Conservation (phyloP, 2,888 invertebrate species). For the Tipula vernalis region DNA sequence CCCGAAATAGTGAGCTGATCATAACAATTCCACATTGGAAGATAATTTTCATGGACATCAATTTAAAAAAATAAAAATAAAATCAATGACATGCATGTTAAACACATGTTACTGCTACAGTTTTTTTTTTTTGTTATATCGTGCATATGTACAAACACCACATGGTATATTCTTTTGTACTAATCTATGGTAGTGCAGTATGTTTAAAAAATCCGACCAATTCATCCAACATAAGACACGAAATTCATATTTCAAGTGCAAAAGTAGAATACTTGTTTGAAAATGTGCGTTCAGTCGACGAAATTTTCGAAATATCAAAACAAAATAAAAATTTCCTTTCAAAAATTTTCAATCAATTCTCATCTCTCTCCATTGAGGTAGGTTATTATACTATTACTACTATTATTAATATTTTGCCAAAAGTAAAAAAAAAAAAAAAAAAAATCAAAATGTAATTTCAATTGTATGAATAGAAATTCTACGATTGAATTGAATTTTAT, state of each 20-base stretch:
- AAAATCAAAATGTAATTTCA: not conserved
- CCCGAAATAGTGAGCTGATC: not conserved
- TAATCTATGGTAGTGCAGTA: not conserved
- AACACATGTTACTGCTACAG: not conserved
- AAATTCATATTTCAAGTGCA: not conserved
- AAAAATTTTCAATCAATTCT: not conserved
- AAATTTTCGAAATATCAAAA: not conserved
- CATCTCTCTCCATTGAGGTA: not conserved
- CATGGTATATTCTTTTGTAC: not conserved
- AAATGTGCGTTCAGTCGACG: not conserved
- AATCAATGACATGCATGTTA: not conserved
- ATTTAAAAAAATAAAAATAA: not conserved
- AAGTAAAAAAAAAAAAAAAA: no score
- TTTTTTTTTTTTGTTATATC: not conserved
- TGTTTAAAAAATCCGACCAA: not conserved
- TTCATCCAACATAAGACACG: not conserved
- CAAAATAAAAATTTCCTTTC: not conserved
- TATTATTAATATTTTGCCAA: not conserved
- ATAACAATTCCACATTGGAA: not conserved
- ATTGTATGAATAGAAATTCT: not conserved
- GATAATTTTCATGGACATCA: not conserved
- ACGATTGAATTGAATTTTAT: not conserved
- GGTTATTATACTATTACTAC: not conserved
- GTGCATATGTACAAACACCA: not conserved
- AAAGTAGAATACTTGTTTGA: not conserved